A percentile compares a stretch with the other conserved stretches of the same genome.
These are phyloP conservation scores for Cactoblastis cactorum DNA, from an alignment of 2,888 invertebrate genomes.

Conservation along the genomic window DNA sequence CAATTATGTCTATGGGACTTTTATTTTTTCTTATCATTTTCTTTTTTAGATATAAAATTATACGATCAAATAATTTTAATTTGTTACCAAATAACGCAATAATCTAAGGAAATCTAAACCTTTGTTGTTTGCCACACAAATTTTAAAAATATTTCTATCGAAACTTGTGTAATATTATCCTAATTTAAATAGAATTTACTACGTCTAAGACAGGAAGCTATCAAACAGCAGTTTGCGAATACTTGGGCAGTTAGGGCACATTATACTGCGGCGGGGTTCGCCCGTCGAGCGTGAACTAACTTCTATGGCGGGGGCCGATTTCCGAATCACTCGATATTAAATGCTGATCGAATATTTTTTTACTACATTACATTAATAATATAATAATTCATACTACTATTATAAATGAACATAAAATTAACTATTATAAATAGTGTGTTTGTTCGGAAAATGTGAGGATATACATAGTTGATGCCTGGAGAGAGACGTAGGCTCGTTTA, in stretches of 20 bases:
- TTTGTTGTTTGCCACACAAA: neutral
- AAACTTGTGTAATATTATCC: neutral
- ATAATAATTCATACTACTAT: too few species aligned
- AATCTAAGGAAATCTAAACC: neutral
- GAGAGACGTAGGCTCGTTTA: too few species aligned
- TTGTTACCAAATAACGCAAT: neutral
- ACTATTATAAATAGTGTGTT: too few species aligned
- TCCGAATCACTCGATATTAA: slow-evolving; percentile 19
- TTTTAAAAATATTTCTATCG: neutral
- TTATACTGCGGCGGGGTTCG: slow-evolving; percentile 27
- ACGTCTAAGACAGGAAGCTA: slow-evolving; percentile 34
- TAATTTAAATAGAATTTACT: slow-evolving; percentile 10
- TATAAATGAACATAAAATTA: too few species aligned
- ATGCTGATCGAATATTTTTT: too few species aligned
- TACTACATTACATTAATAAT: too few species aligned
- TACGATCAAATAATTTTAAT: neutral
- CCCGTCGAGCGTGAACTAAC: slow-evolving; percentile 24
- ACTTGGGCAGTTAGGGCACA: slow-evolving; percentile 51
- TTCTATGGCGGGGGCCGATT: slow-evolving; percentile 26
- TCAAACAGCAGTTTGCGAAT: slow-evolving; percentile 57
- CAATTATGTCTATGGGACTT: too few species aligned
- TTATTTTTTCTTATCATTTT: too few species aligned
- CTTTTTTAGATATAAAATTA: neutral
- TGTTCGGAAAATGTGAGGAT: too few species aligned
- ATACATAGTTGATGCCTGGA: too few species aligned